Conservation (phyloP, 1,140 invertebrate species). For the Drosophila kikkawai region DNA sequence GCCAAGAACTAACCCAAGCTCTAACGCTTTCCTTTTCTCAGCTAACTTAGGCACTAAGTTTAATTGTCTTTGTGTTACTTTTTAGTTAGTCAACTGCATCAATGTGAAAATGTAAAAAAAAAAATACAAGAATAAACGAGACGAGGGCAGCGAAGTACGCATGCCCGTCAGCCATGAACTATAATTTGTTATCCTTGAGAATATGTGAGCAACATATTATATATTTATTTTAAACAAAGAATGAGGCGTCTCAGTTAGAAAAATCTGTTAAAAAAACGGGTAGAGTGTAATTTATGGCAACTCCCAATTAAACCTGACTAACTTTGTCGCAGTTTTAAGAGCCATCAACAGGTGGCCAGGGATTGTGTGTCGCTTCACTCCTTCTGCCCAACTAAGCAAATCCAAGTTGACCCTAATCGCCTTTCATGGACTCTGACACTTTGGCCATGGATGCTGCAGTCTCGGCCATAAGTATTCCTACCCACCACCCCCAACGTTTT, state of each 20-base stretch:
- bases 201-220: too few species aligned
- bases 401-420: slow-evolving; percentile 70
- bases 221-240: too few species aligned
- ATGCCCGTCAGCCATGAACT: slow-evolving; percentile 1
- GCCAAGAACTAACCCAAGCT: slow-evolving; percentile 58
- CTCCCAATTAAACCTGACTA: slow-evolving; percentile 18
- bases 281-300: slow-evolving; percentile 1
- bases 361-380: slow-evolving; percentile 10
- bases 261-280: too few species aligned
- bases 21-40: slow-evolving; percentile 18
- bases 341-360: slow-evolving; percentile 58
- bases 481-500: not conserved
- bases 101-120: slow-evolving; percentile 61
- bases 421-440: slow-evolving; percentile 73
- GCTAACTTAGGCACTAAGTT: slow-evolving; percentile 62
- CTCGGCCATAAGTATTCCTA: slow-evolving; percentile 20
- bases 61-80: slow-evolving; percentile 67
- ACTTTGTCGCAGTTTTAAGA: slow-evolving; percentile 13
- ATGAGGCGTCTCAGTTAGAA: too few species aligned
- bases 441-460: slow-evolving; percentile 48
- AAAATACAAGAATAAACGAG: slow-evolving; percentile 42
- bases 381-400: slow-evolving; percentile 51
- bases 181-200: not conserved
- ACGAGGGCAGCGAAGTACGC: slow-evolving; percentile 1
- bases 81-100: slow-evolving; percentile 68